A percentile compares a stretch with the other conserved stretches of the same genome.
Conservation (phyloP, 2,888 invertebrate genomes). For the Gerris lacustris region DNA sequence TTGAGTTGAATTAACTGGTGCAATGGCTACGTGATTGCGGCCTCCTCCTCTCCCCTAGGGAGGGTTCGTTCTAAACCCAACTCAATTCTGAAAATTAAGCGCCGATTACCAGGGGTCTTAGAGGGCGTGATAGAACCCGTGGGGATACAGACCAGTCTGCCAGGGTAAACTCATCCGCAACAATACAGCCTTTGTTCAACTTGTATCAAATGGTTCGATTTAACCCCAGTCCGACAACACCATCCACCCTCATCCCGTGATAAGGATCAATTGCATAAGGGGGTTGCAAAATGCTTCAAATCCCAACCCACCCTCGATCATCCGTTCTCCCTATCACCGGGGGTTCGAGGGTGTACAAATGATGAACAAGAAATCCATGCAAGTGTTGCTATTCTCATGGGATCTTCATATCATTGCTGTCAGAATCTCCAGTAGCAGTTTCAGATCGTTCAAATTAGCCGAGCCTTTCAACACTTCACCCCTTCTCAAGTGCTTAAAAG, state of each 20-base stretch:
- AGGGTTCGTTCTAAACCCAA: background rate
- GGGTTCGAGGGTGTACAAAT: background rate
- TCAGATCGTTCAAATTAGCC: too few species aligned
- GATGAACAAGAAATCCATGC: background rate
- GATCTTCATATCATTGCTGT: background rate
- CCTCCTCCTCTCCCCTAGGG: background rate
- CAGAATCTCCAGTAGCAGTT: too few species aligned
- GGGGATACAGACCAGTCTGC: background rate
- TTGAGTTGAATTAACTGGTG: too few species aligned
- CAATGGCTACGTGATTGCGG: background rate
- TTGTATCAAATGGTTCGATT: slow-evolving; percentile 1
- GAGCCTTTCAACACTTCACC: background rate
- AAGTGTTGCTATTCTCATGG: background rate
- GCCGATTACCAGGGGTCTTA: background rate
- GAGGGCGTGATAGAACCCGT: background rate
- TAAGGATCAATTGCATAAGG: background rate
- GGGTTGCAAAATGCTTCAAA: background rate
- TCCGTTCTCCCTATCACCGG: background rate
- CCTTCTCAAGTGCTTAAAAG: background rate
- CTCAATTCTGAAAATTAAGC: slow-evolving; percentile 1
- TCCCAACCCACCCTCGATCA: background rate
- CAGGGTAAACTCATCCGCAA: too few species aligned
- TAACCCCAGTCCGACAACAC: background rate
- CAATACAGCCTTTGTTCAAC: background rate
- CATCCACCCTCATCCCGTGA: background rate